Conservation (phyloP, 2,113 vertebrate genomes). For the Myiozetetes cayanensis region DNA sequence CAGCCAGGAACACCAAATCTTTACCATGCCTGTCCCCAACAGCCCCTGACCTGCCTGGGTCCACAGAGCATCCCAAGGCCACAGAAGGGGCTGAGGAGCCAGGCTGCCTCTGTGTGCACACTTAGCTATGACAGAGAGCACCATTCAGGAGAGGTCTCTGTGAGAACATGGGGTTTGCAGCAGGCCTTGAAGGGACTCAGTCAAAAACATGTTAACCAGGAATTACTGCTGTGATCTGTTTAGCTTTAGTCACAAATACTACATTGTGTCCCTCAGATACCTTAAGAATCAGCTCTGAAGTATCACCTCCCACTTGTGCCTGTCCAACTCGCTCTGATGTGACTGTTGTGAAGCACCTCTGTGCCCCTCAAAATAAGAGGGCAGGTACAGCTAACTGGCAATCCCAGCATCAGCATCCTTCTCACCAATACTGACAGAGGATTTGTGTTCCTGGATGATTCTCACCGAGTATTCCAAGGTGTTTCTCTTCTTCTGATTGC, state of each 20-base stretch:
- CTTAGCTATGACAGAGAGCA: background rate
- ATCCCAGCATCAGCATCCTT: background rate
- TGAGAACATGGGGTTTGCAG: background rate
- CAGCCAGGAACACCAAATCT: background rate
- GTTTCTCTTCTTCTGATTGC: conserved; percentile 58
- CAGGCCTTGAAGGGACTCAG: background rate
- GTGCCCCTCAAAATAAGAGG: background rate
- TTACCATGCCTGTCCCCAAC: background rate
- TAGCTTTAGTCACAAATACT: background rate
- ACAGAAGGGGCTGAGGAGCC: background rate
- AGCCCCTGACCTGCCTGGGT: background rate
- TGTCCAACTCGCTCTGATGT: background rate
- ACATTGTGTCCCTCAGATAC: background rate
- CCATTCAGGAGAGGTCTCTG: background rate
- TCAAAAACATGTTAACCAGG: background rate
- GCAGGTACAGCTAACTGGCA: background rate
- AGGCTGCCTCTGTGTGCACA: background rate
- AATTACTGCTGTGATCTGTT: background rate
- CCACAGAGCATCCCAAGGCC: background rate
- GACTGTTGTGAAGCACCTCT: background rate
- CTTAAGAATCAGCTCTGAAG: background rate
- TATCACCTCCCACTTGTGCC: background rate
- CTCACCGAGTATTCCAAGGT: conserved; percentile 79
- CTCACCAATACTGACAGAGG: background rate
- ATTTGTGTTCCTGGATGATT: background rate